phyloP scores from a whole-genome alignment of 2,888 invertebrate species.

The Scotopteryx bipunctaria region DNA sequence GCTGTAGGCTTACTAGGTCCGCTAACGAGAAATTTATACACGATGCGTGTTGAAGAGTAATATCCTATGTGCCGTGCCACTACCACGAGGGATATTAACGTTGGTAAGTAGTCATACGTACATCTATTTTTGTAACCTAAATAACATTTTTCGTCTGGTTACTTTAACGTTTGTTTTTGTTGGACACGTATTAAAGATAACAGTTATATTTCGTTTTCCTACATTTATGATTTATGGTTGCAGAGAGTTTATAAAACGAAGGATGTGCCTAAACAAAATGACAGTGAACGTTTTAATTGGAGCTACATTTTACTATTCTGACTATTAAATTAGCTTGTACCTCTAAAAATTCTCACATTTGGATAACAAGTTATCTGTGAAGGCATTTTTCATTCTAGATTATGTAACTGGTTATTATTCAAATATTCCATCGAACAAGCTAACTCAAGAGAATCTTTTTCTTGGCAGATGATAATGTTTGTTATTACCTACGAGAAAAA shows the following conservation, averaged over 20 bases:
- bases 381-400: no score
- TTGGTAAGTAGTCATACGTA: neutral
- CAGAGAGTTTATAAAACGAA: constrained; percentile 5
- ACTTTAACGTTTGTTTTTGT: constrained; percentile 22
- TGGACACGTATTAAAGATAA: constrained; percentile 20
- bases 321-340: no score
- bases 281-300: constrained; percentile 4
- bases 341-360: no score
- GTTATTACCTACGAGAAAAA: no score
- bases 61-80: constrained; percentile 18
- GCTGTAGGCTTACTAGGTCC: constrained; percentile 21
- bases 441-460: no score
- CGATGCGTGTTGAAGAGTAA: constrained; percentile 27
- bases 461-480: no score
- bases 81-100: constrained; percentile 13
- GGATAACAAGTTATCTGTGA: no score
- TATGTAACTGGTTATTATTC: no score
- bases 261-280: constrained; percentile 5
- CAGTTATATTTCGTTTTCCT: constrained; percentile 6
- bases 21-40: constrained; percentile 30
- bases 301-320: no score
- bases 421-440: no score
- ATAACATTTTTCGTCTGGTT: constrained; percentile 10
- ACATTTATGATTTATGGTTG: constrained; percentile 12
- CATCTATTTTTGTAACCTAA: constrained; percentile 20